phyloP scores from a whole-genome alignment of 2,888 invertebrate genomes.

The Julus scandinavius region DNA sequence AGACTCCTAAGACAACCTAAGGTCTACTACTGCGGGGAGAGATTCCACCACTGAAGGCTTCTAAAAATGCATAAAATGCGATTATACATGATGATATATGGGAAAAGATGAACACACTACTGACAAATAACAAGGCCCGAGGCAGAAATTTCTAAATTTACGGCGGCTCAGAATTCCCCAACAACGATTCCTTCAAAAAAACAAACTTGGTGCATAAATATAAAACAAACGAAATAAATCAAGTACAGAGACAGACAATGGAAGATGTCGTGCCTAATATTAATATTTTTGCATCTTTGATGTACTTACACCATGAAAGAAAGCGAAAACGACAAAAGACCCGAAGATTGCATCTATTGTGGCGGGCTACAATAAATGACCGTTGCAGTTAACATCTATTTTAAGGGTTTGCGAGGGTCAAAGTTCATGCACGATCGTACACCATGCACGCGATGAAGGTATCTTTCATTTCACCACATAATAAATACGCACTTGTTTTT shows the following conservation, averaged over 20 bases:
- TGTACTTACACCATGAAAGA: not conserved
- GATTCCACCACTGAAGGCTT: too few species aligned
- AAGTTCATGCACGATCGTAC: not conserved
- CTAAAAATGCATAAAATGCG: too few species aligned
- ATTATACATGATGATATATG: not conserved
- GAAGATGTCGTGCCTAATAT: not conserved
- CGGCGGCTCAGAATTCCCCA: not conserved
- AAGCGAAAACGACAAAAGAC: not conserved
- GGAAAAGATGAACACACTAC: not conserved
- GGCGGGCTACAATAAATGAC: not conserved
- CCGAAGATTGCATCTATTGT: constrained; percentile 27
- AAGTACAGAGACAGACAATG: not conserved
- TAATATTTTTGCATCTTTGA: constrained; percentile 7
- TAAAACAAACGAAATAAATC: constrained; percentile 4
- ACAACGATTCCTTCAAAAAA: not conserved
- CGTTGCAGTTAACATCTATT: constrained; percentile 23
- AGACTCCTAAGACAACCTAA: not conserved
- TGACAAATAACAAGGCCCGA: too few species aligned
- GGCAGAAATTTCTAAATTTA: too few species aligned
- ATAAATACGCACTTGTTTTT: not conserved
- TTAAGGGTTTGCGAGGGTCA: not conserved
- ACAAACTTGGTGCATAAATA: not conserved
- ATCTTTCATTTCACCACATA: constrained; percentile 23
- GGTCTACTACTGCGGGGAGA: too few species aligned
- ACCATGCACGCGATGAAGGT: not conserved